Evolutionary conservation across 2,113 vertebrate species (phyloP), one percentile per base, ranked within the genome.

Genomic region (Colossoma macropomum): DNA sequence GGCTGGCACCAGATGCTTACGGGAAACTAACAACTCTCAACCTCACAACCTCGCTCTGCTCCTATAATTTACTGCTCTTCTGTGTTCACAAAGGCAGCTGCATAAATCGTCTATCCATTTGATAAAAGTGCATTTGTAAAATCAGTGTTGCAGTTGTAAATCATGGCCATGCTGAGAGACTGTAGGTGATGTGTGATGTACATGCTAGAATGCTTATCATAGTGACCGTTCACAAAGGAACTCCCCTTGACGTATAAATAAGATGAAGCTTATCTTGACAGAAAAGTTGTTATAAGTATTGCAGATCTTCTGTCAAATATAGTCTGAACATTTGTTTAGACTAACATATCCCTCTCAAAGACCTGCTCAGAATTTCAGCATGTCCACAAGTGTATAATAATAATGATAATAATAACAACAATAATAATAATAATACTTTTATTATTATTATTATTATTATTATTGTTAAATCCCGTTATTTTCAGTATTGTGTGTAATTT

Each of bases 1-100:
- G 79, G 54, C 75, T 86, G 84, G 79, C 87, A 84, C 75, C 74
- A 72, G 38, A 54, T 72, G 77, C 71, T 80, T 84, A 75, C 45
- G 21, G 68, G 70, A 86, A 84, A 71, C 28, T 65, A 32, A 71
- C 84, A 71, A 80, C 66, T 83, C 82, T 78, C 79, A 81, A 69
- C 74, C 74, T 69, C 63, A 70, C 72, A 68, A 45, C 62, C 50
- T 74, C 30, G 28, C 75, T 71, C 50, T 41, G 59, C 34, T 75
- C 25, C 68, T 80, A 62, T 70, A 62, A 48, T 80, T 72, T 80
- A 66, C 72, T 75, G 45, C 27, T 52, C 63, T 59, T 69, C 50
- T 65, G 45, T 28, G 3, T 56, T 72, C 59, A 69, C 45, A 82
- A 74, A 77, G 69, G 38, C 56, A 75, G 60, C 32, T 59, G 66